phyloP scores from a whole-genome alignment of 2,113 vertebrate species.

The Scytalopus superciliaris region DNA sequence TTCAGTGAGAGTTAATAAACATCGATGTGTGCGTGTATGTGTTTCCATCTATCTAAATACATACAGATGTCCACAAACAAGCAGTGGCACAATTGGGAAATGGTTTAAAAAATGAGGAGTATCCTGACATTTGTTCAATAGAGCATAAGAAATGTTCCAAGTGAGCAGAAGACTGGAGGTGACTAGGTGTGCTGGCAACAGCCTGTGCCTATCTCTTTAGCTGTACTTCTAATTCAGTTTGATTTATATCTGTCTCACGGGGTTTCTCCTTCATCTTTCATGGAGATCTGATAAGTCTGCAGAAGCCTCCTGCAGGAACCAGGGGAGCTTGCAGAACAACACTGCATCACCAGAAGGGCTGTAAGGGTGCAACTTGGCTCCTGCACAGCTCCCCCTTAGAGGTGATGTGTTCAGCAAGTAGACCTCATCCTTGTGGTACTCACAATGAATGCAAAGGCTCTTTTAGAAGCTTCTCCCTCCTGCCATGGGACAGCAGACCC shows the following conservation, averaged over 20 bases:
- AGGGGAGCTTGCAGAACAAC: not conserved
- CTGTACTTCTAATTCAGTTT: not conserved
- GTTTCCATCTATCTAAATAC: not conserved
- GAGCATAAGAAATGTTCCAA: not conserved
- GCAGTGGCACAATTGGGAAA: not conserved
- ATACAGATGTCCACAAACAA: not conserved
- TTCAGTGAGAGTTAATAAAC: not conserved
- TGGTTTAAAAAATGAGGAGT: not conserved
- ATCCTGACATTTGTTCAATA: not conserved
- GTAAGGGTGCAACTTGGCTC: not conserved
- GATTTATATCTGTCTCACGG: not conserved
- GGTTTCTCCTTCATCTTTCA: not conserved
- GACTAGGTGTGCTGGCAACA: rapidly evolving
- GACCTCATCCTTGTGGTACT: not conserved
- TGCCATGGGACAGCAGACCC: not conserved
- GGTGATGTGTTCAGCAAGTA: not conserved
- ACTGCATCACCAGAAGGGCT: not conserved
- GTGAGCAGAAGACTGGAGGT: not conserved
- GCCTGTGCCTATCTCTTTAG: not conserved
- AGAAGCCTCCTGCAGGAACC: not conserved
- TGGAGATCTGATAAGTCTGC: not conserved
- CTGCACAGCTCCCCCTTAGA: not conserved
- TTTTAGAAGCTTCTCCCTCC: not conserved
- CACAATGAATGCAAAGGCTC: not conserved
- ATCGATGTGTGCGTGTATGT: rapidly evolving